Percentiles rank a stretch among this genome's conserved stretches.
Evolutionary conservation across 92 coral and sea anemone species (phyloP).

Genomic region (Montipora capitata): DNA sequence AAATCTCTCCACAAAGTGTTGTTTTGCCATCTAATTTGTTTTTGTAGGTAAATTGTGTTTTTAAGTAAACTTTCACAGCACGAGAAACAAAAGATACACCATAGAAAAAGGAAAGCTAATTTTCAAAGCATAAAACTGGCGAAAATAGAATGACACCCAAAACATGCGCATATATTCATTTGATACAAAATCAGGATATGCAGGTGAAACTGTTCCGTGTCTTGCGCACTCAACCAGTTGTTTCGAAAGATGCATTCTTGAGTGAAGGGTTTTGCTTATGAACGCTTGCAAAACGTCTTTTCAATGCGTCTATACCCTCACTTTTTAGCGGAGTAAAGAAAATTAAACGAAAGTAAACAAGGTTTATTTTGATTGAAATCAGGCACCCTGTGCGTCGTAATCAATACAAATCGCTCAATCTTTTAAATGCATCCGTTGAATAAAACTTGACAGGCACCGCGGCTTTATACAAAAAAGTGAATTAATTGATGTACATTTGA

Average conservation of each 20-base stretch:
- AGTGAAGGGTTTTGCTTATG: too few relatives aligned
- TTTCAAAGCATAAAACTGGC: neutral
- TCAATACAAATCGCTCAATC: neutral
- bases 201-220: too few relatives aligned
- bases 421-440: neutral
- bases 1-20: neutral
- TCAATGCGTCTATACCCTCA: too few relatives aligned
- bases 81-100: neutral
- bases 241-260: too few relatives aligned
- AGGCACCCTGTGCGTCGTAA: neutral
- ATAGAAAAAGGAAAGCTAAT: neutral
- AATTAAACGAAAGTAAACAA: too few relatives aligned
- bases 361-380: neutral
- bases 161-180: too few relatives aligned
- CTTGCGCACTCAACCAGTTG: too few relatives aligned
- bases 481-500: neutral
- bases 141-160: too few relatives aligned
- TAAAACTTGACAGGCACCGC: constrained; percentile 8
- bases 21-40: neutral
- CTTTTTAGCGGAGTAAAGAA: too few relatives aligned
- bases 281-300: too few relatives aligned
- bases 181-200: too few relatives aligned
- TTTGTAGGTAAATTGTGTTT: neutral
- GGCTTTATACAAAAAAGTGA: neutral
- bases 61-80: neutral